These are phyloP conservation scores for Ascaphus truei DNA, from an alignment of 2,113 vertebrate species.

Conservation along the genomic window DNA sequence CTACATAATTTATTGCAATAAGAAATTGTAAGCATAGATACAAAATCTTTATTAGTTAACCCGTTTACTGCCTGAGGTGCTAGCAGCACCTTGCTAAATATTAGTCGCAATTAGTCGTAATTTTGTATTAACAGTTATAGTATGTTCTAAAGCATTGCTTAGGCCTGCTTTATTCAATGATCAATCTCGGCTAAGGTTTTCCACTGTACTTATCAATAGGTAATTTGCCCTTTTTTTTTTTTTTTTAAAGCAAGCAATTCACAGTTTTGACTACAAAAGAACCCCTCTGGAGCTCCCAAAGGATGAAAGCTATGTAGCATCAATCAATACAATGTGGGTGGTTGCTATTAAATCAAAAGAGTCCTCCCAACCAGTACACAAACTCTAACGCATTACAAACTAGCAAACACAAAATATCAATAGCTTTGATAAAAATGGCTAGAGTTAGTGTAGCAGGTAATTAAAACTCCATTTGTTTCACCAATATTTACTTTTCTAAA, in stretches of 20 bases:
- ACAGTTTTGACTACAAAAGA: not conserved
- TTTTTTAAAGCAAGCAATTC: not conserved
- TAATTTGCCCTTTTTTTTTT: not conserved
- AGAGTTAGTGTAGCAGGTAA: not conserved
- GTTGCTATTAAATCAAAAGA: conserved; percentile 1
- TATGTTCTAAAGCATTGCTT: no score
- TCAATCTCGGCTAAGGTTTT: not conserved
- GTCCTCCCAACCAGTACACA: conserved; percentile 18
- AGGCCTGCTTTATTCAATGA: no score
- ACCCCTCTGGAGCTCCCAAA: not conserved
- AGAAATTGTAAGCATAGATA: no score
- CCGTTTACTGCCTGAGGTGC: no score
- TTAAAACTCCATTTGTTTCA: not conserved
- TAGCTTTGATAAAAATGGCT: not conserved
- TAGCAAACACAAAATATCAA: not conserved
- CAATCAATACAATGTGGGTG: conserved; percentile 28
- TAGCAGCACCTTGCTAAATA: no score
- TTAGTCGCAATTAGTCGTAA: no score
- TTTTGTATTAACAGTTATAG: no score
- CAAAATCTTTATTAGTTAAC: no score
- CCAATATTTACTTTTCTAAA: not conserved
- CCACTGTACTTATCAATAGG: not conserved
- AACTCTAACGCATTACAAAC: conserved; percentile 6
- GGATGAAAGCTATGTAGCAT: conserved; percentile 14
- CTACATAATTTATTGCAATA: no score